phyloP scores from a whole-genome alignment of 2,113 vertebrate genomes.

The Chamaetylas fuelleborni region DNA sequence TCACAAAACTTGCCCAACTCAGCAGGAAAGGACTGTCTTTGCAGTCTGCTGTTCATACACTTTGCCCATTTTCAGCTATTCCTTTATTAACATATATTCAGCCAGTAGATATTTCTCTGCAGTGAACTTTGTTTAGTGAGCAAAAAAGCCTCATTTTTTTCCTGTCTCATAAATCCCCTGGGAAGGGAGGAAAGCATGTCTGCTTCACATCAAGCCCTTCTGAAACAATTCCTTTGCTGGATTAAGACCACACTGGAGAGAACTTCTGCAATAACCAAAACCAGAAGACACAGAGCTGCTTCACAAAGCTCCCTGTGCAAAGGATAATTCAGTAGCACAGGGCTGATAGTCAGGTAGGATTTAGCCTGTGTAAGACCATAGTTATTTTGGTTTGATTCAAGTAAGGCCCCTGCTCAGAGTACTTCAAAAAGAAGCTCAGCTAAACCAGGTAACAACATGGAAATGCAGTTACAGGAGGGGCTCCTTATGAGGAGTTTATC shows the following conservation, averaged over 20 bases:
- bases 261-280: neutral
- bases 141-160: neutral
- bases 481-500: neutral
- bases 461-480: neutral
- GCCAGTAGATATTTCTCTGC: neutral
- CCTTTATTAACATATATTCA: neutral
- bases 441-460: neutral
- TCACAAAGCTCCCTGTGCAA: neutral
- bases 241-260: constrained; percentile 8
- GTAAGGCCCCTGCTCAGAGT: neutral
- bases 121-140: neutral
- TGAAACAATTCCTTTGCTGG: neutral
- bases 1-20: accelerated
- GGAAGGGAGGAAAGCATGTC: neutral
- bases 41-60: neutral
- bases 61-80: neutral
- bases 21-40: neutral
- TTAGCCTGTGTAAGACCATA: neutral
- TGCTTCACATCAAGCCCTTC: constrained; percentile 43
- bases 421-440: neutral
- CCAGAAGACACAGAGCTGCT: neutral
- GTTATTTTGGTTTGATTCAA: neutral
- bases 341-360: neutral
- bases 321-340: neutral
- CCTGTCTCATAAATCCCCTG: neutral